A percentile compares a stretch with the other conserved stretches of the same genome.
phyloP scores from a whole-genome alignment of 2,888 invertebrate genomes.

The Odontothrips loti region DNA sequence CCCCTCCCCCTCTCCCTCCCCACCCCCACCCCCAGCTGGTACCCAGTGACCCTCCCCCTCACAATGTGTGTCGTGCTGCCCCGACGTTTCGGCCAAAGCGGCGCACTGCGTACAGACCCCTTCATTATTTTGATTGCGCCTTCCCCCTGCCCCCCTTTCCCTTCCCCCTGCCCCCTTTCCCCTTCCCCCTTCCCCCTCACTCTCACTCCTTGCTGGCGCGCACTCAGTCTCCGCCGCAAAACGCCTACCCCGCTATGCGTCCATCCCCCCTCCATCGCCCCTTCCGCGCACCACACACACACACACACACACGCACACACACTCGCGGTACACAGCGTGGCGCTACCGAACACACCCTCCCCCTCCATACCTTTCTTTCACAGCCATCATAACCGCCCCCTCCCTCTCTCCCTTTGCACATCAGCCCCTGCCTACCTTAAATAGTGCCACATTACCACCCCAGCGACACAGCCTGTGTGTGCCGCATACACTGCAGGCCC shows the following conservation, averaged over 20 bases:
- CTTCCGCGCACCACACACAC: neutral
- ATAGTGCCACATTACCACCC: slow-evolving; percentile 12
- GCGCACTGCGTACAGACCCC: slow-evolving; percentile 6
- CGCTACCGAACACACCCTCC: too few species aligned
- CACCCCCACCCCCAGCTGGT: too few species aligned
- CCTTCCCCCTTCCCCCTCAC: neutral
- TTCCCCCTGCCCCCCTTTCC: too few species aligned
- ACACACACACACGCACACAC: neutral
- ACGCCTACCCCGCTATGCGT: neutral
- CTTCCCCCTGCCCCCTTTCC: too few species aligned
- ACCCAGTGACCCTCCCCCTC: neutral
- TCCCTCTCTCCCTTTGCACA: too few species aligned
- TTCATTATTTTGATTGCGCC: slow-evolving; percentile 22
- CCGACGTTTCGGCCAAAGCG: neutral
- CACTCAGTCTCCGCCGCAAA: neutral
- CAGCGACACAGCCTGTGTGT: too few species aligned
- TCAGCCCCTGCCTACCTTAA: neutral
- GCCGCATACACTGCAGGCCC: too few species aligned
- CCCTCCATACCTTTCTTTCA: neutral
- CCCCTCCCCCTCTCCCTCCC: too few species aligned
- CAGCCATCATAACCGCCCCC: neutral
- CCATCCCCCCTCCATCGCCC: neutral
- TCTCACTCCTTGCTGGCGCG: neutral
- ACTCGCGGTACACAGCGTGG: too few species aligned
- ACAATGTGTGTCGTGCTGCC: neutral